Percentiles rank a stretch among this genome's conserved stretches.
phyloP scores from a whole-genome alignment of 2,888 invertebrate genomes.

The Drosophila histrio region DNA sequence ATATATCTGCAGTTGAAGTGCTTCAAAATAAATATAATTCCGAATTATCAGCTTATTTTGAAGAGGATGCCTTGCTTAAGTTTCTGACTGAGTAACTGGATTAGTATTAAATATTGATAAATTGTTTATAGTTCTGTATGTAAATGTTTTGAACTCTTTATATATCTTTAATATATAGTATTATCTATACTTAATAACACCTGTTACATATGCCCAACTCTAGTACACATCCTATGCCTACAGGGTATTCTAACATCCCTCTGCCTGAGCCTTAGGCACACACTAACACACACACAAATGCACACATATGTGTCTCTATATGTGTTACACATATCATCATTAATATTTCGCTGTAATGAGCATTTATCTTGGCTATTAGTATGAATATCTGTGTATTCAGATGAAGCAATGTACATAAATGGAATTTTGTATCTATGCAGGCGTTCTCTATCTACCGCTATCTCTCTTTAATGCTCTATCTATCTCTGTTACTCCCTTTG shows the following conservation, averaged over 20 bases:
- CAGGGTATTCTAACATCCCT: neutral
- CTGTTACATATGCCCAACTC: neutral
- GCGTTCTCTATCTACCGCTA: neutral
- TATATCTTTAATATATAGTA: neutral
- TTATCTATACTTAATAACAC: neutral
- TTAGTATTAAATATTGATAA: too few relatives aligned
- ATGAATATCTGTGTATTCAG: conserved; percentile 36
- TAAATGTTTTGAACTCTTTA: too few relatives aligned
- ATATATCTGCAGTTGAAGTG: too few relatives aligned
- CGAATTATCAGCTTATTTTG: too few relatives aligned
- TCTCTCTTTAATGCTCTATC: neutral
- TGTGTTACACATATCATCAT: conserved; percentile 60
- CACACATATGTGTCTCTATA: conserved; percentile 13
- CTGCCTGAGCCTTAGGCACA: neutral
- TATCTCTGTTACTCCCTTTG: neutral
- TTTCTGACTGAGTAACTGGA: too few relatives aligned
- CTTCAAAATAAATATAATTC: too few relatives aligned
- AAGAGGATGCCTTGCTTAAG: too few relatives aligned
- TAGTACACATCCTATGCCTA: neutral
- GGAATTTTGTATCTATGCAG: conserved; percentile 53
- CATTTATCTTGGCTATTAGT: conserved; percentile 62
- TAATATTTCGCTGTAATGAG: conserved; percentile 67
- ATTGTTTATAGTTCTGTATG: too few relatives aligned
- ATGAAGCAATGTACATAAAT: conserved; percentile 39
- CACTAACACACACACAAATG: neutral